These are phyloP conservation scores for Pseudococcus viburni DNA, from an alignment of 2,888 invertebrate genomes.

Conservation along the genomic window DNA sequence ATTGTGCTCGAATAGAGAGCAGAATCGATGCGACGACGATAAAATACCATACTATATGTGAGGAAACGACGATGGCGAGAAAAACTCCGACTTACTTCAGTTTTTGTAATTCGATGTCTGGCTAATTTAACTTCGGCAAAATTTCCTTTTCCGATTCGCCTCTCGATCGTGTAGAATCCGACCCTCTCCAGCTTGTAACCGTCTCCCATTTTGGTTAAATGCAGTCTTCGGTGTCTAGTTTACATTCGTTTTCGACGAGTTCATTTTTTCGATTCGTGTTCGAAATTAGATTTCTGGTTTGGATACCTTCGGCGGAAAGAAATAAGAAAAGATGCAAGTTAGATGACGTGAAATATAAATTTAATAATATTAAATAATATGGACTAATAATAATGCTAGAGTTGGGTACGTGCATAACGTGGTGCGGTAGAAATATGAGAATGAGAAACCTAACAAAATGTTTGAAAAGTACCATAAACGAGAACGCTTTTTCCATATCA, in stretches of 20 bases:
- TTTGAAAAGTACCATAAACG: constrained; percentile 52
- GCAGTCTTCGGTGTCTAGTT: constrained; percentile 49
- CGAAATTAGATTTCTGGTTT: constrained; percentile 8
- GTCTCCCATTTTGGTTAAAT: constrained; percentile 74
- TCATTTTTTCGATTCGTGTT: constrained; percentile 5
- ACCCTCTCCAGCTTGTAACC: constrained; percentile 83
- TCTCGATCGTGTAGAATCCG: constrained; percentile 97
- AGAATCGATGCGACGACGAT: constrained; percentile 3
- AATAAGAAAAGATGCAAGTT: neutral
- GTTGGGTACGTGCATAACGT: neutral
- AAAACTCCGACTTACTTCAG: constrained; percentile 82
- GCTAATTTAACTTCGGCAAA: constrained; percentile 99
- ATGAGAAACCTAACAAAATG: constrained; percentile 51
- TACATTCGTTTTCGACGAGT: constrained; percentile 39
- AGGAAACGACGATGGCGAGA: neutral
- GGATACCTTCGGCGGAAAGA: neutral
- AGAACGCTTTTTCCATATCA: constrained; percentile 44
- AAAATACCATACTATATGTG: neutral
- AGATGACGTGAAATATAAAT: neutral
- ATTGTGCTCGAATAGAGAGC: neutral
- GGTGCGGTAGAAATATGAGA: constrained; percentile 38
- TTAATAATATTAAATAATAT: constrained; percentile 27
- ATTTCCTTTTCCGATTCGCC: constrained; percentile 98
- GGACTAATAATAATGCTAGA: neutral
- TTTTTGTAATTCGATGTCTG: constrained; percentile 97